Percentiles rank a stretch among this genome's conserved stretches.
These are phyloP conservation scores for Alces alces DNA, from an alignment of 2,113 vertebrate species.

Conservation along the genomic window DNA sequence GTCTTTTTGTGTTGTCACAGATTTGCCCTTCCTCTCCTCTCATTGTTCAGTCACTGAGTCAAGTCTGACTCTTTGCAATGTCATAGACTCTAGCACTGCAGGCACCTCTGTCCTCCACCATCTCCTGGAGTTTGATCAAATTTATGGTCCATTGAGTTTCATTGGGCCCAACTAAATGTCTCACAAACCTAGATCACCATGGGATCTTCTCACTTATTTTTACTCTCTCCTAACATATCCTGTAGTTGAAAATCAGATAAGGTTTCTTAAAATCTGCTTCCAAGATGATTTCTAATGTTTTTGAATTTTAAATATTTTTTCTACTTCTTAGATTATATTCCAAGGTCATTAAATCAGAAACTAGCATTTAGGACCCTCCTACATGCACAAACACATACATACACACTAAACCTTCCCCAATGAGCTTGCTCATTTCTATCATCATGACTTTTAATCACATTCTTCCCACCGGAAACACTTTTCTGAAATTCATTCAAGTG, in stretches of 20 bases:
- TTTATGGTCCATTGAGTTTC: background rate
- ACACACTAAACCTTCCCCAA: background rate
- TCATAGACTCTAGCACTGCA: background rate
- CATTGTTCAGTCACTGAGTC: background rate
- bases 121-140: background rate
- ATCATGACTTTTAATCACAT: background rate
- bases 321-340: background rate
- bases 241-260: background rate
- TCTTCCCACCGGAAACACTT: background rate
- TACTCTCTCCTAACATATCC: background rate
- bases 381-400: background rate
- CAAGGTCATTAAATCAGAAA: background rate
- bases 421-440: background rate
- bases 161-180: background rate
- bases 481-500: background rate
- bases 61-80: background rate
- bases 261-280: background rate
- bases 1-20: background rate
- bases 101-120: background rate
- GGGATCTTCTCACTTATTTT: background rate
- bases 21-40: background rate
- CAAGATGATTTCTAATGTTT: background rate
- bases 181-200: background rate
- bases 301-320: background rate
- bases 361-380: background rate